Evolutionary conservation across 2,888 invertebrate genomes (phyloP), one percentile per base, ranked within the genome.

Genomic region (Proisotoma minuta): DNA sequence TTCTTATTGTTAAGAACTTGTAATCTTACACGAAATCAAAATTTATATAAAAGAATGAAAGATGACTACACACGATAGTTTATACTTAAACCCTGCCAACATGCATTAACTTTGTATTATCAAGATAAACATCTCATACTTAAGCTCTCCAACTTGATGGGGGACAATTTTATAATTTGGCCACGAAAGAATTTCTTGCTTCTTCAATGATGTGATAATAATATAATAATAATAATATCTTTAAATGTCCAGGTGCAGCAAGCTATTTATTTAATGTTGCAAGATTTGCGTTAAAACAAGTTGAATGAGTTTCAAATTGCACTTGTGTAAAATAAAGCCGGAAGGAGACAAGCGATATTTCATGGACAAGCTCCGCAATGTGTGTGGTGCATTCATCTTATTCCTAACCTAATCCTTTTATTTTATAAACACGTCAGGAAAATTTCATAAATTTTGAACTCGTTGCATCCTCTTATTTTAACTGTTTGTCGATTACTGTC

Each of bases 341-440:
- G 43, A 43, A 43, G 43, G 43, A 43, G 5, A n/a, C 5, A n/a
- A 43, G 43, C 43, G 20, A 43, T 43, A 43, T 43, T 43, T 43
- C 43, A 43, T n/a, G 43, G 43, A 43, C 43, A 5, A 43, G 15
- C 18, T n/a, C 43, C 43, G 20, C 20, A 43, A 43, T n/a, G 43
- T 34, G 53, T 29, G 34, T 54, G 53, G 53, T 28, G 53, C 39
- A 28, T 29, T 54, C 53, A 58, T 60, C 64, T 64, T 65, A 57
- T 54, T 61, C 64, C 47, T 65, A 65, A 65, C 64, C 47, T 65
- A 65, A 65, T 58, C 64, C 61, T 26, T 54, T 48, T 59, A 61
- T 61, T 65, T 65, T 52, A 58, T 61, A 65, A 65, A 61, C 65
- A 62, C 59, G 65, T 65, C 65, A 65, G 62, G 53, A 57, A 40